phyloP scores from a whole-genome alignment of 1,140 invertebrate genomes.

The Tachypleus tridentatus region DNA sequence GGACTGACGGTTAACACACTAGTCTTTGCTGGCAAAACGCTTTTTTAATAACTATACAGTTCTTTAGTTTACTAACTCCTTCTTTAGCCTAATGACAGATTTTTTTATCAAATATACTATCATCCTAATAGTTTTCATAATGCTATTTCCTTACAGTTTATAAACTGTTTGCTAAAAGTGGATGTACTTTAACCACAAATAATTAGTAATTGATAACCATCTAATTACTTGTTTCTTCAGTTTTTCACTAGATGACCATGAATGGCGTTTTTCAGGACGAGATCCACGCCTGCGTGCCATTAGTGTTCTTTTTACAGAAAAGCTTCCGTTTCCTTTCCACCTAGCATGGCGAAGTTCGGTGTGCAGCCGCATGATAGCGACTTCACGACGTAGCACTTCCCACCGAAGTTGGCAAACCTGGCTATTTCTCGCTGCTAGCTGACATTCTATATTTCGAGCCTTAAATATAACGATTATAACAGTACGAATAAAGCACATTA shows the following conservation, averaged over 20 bases:
- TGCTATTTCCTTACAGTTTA: background rate
- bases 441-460: conserved; percentile 13
- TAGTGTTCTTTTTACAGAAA: conserved; percentile 7
- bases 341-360: conserved; percentile 11
- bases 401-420: conserved; percentile 17
- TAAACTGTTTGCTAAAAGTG: background rate
- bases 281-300: conserved; percentile 6
- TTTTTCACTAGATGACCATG: conserved; percentile 10
- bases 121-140: no score
- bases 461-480: background rate
- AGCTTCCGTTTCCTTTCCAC: background rate
- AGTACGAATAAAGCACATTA: background rate
- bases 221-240: background rate
- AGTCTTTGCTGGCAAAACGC: no score
- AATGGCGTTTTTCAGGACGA: background rate
- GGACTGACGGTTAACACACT: no score
- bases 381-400: conserved; percentile 18
- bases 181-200: background rate
- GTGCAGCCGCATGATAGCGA: conserved; percentile 12
- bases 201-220: background rate
- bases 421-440: conserved; percentile 1
- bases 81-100: no score
- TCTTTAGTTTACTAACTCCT: no score
- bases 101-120: no score
- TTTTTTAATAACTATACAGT: no score